Conservation (phyloP, 2,113 vertebrate genomes). For the Syrrhaptes paradoxus region DNA sequence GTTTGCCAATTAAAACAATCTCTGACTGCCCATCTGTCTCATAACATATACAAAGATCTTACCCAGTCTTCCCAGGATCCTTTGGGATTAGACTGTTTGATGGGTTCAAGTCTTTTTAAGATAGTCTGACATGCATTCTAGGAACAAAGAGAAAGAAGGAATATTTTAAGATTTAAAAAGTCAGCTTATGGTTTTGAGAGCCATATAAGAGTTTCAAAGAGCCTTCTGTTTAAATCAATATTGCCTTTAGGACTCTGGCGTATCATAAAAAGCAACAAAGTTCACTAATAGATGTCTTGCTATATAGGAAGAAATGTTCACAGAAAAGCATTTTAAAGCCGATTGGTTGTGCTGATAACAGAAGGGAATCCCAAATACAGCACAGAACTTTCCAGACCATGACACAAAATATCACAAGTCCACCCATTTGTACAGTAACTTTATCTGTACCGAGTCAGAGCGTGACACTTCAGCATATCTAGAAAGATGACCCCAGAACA, state of each 20-base stretch:
- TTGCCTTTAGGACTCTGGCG: not conserved
- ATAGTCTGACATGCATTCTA: slow-evolving; percentile 88
- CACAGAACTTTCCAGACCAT: not conserved
- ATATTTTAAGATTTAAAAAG: not conserved
- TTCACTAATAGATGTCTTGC: not conserved
- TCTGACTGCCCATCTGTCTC: not conserved
- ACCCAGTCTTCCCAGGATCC: slow-evolving; percentile 95
- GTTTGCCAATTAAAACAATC: not conserved
- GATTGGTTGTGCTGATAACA: not conserved
- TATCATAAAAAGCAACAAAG: not conserved
- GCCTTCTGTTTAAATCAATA: not conserved
- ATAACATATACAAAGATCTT: slow-evolving; percentile 19
- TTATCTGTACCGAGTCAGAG: not conserved
- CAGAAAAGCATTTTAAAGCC: not conserved
- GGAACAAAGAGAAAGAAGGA: not conserved
- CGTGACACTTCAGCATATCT: not conserved
- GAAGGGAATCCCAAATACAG: not conserved
- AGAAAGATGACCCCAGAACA: not conserved
- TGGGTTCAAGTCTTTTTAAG: slow-evolving; percentile 83
- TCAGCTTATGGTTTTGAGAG: not conserved
- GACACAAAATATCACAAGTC: not conserved
- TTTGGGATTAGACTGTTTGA: slow-evolving; percentile 81
- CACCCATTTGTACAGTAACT: not conserved
- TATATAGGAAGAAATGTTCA: not conserved
- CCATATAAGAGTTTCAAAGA: not conserved